Evolutionary conservation across 2,888 invertebrate species (phyloP), one percentile per base, ranked within the genome.

Genomic region (Eubasilissa splendida): DNA sequence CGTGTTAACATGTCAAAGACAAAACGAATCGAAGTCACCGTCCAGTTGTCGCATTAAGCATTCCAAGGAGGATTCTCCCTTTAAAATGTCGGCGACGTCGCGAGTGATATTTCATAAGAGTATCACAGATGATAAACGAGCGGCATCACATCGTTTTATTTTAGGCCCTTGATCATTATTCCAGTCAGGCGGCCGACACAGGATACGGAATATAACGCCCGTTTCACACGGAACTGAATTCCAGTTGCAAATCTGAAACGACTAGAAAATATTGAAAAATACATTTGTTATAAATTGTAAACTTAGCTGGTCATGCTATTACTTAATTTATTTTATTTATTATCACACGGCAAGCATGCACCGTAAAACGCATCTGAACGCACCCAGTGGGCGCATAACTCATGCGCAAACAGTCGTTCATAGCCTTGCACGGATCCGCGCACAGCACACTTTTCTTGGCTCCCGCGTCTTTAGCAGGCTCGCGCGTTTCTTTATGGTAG

Each of bases 81-180:
- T 68, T 52, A 68, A 68, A 68, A 68, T 68, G 68, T 68, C 68
- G 52, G 14, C 68, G 9, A 68, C 68, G 68, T 68, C 50, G 68
- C 68, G 50, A 68, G 68, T 68, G 52, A 68, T 68, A 68, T 68
- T 68, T 68, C 68, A 68, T 68, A 68, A 68, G 10, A 50, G 68
- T 50, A 68, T 68, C 68, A 50, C 50, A 52, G 68, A 68, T 68
- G 68, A 68, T 68, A 68, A 68, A 68, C 68, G 68, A 68, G 68
- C 68, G 33, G 42, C n/a, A 11, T 52, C 14, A 9, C 68, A n/a
- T 52, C 68, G 68, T 68, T 52, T 52, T 68, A 68, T 68, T 68
- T 68, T 33, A 50, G n/a, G 10, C 68, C 68, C 68, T 50, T 68
- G 52, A 68, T 68, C 68, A 68, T 50, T 68, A 68, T 68, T 68